Base-by-base conservation (phyloP, 1,140 invertebrate genomes). In the Drosophila arawakana region DNA sequence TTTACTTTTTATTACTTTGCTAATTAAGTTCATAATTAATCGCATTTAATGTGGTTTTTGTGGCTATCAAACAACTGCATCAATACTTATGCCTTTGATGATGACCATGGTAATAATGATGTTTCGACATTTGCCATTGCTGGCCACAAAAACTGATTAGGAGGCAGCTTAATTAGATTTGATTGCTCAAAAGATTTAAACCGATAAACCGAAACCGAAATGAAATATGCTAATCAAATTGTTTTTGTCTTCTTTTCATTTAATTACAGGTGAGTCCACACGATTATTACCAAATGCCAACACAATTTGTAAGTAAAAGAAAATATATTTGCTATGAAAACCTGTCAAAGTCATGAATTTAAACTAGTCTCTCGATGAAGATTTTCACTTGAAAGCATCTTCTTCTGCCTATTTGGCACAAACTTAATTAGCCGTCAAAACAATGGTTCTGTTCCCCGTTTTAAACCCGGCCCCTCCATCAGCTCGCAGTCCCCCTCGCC, bases 361-460 rank as follows among this genome's bases (percentile, higher is more conserved):
- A 25, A 41, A 66, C 21, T 55, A 2, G 8, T 75, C 75, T 58
- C 5, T 60, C 70, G 71, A 70, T 80, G 80, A 81, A 18, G 47
- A 61, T 85, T 78, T 78, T 21, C 69, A 81, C 81, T 81, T 79
- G 76, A 76, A 66, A 69, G 80, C 80, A 88, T 83, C 72, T 65
- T 72, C 90, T 90, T 90, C 73, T 88, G 86, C 80, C 80, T 81
- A 90, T 90, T 90, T 84, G 72, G 78, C 84, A 73, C 67, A 90
- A 90, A 90, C 88, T 82, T 90, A 90, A 90, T 90, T 90, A 90
- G 82, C 83, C 83, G 84, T 76, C 84, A 88, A 88, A 89, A 89
- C 84, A 88, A 88, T 88, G 80, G 65, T 34, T 49, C 15, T 18
- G 5, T 63, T 34, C 11, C 8, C 35, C 25, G 7, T 25, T 10